Conservation (phyloP, 2,113 vertebrate species). For the Syngnathus scovelli region DNA sequence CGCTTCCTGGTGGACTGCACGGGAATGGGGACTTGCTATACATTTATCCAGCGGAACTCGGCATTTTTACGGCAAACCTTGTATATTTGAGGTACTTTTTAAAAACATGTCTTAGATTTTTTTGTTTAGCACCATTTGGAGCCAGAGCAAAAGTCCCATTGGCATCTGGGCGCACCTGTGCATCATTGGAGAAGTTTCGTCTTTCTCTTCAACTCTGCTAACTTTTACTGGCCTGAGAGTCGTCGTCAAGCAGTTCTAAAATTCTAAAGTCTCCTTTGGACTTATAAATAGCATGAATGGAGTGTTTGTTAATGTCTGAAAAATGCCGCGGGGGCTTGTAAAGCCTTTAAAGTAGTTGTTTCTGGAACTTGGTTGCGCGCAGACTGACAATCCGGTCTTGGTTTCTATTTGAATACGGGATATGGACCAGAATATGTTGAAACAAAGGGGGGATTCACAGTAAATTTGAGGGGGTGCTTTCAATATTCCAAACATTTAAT, state of each 20-base stretch:
- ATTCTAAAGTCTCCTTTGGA: slow-evolving; percentile 18
- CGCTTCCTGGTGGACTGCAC: background rate
- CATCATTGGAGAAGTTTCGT: slow-evolving; percentile 45
- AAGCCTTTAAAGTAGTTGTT: slow-evolving; percentile 18
- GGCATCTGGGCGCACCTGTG: slow-evolving; percentile 44
- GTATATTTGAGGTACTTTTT: background rate
- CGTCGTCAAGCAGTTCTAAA: slow-evolving; percentile 15
- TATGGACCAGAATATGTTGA: slow-evolving; percentile 59
- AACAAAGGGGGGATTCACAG: slow-evolving; percentile 45
- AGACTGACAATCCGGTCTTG: slow-evolving; percentile 30
- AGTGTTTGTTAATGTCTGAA: slow-evolving; percentile 15
- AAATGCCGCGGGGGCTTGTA: slow-evolving; percentile 39
- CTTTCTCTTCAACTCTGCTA: background rate
- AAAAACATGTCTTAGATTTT: background rate
- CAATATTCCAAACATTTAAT: slow-evolving; percentile 19
- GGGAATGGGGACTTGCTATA: background rate
- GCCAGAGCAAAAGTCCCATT: slow-evolving; percentile 5
- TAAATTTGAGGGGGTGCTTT: slow-evolving; percentile 40
- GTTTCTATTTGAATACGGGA: slow-evolving; percentile 53
- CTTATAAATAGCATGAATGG: slow-evolving; percentile 7
- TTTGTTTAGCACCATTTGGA: background rate
- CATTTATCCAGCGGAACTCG: background rate
- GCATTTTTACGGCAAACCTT: background rate
- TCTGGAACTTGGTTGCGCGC: slow-evolving; percentile 44
- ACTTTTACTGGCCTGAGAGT: slow-evolving; percentile 16